Base-by-base conservation (phyloP, 2,888 invertebrate species). In the Ernsta delagoae region DNA sequence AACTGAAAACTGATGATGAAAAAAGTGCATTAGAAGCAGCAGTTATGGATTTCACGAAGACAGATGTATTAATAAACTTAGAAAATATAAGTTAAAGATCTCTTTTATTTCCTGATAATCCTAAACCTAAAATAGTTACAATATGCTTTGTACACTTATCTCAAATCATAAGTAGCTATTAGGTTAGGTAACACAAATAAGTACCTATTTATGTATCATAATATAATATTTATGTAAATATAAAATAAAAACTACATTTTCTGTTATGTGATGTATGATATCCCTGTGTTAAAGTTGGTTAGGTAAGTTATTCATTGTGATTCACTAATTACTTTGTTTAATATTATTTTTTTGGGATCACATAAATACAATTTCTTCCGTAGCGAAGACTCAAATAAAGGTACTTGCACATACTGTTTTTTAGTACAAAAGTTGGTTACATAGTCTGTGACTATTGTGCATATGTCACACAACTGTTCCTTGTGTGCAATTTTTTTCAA, bases 1-100 rank as follows among this genome's bases (percentile, higher is more conserved):
- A 88, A 74, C 86, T 96, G 43, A 94, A 93, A 74, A 95, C 94
- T 48, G 95, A 96, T 41, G 94, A 94, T 72, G 95, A 96, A 77
- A 94, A 94, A 69, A 91, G 92, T 75, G 90, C 90, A 63, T 87
- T 97, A 57, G 94, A 93, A 84, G 79, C 78, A 39, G 92, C 92
- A 50, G 87, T 93, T 0, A 87, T 92, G 86, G 88, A 94, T 75
- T 92, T 92, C 69, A 87, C 87, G 8, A 91, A 88, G 79, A 87
- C 91, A 36, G 92, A 93, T 88, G 88, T 92, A 24, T 78, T 83
- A 73, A 85, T 92, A 75, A 90, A 91, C 79, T 84, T 91, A 78
- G 90, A 91, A 74, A 88, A 86, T 74, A 86, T 92, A 77, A 65
- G 12, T 57, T 68, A 63, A 66, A 63, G 50, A 43, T 0, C 5